Conservation (phyloP, 23 tunicate species). For the Ciona savignyi region DNA sequence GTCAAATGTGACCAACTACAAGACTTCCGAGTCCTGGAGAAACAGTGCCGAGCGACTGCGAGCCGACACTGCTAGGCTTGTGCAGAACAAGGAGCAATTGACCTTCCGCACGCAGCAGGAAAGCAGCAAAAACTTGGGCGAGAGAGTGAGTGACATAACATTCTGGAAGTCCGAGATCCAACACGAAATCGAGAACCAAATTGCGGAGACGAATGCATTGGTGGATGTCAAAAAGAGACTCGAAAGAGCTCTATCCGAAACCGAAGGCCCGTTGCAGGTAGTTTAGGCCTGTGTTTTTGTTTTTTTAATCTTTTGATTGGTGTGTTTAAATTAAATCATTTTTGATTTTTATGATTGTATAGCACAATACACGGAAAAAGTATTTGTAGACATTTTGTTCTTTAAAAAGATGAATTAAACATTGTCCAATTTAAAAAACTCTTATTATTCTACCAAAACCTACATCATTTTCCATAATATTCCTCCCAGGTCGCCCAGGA, state of each 20-base stretch:
- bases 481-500: conserved; percentile 63
- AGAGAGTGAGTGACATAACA: conserved; percentile 90
- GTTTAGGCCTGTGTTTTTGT: neutral
- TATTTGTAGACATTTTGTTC: too few species aligned
- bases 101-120: conserved; percentile 86
- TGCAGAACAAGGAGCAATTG: conserved; percentile 92
- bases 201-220: conserved; percentile 89
- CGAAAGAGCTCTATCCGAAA: conserved; percentile 83
- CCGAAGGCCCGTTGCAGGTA: conserved; percentile 88
- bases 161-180: conserved; percentile 98
- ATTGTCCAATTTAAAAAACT: too few species aligned
- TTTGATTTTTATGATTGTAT: too few species aligned
- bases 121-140: conserved; percentile 90
- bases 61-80: conserved; percentile 87
- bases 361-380: neutral
- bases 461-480: too few species aligned
- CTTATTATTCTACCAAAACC: too few species aligned
- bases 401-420: too few species aligned
- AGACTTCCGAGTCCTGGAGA: conserved; percentile 91
- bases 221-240: conserved; percentile 84
- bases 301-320: neutral
- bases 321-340: neutral
- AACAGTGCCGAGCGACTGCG: conserved; percentile 92
- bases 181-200: conserved; percentile 87
- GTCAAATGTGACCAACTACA: conserved; percentile 91